Conservation (phyloP, 2,113 vertebrate species). For the Meriones unguiculatus region DNA sequence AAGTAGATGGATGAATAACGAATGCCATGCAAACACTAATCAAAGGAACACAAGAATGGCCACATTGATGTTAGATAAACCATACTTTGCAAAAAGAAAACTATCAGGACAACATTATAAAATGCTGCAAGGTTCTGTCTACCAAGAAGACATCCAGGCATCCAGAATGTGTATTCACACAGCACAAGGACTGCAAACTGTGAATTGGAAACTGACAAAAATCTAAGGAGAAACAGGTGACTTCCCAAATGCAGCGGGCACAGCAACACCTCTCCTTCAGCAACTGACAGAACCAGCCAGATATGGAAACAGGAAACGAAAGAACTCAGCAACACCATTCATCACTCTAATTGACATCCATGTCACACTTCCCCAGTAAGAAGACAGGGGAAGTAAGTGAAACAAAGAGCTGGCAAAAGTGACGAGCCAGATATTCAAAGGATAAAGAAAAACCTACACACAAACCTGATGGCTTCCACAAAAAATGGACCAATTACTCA, state of each 20-base stretch:
- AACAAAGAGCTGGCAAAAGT: neutral
- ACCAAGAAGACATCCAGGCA: neutral
- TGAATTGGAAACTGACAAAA: neutral
- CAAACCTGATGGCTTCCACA: neutral
- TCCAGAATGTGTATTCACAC: neutral
- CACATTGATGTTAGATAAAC: neutral
- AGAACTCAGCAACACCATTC: slow-evolving; percentile 1
- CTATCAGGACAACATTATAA: neutral
- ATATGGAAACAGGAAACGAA: neutral
- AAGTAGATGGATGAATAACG: neutral
- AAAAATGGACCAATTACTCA: slow-evolving; percentile 34
- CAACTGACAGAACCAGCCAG: neutral
- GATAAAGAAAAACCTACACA: neutral
- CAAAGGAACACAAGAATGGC: neutral
- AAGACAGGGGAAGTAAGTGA: slow-evolving; percentile 1
- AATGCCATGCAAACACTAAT: neutral
- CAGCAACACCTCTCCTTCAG: neutral
- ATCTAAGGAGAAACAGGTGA: neutral
- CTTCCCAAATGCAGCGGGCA: neutral
- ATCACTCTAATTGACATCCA: neutral
- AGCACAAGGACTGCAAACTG: neutral
- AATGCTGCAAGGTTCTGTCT: neutral
- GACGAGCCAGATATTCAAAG: neutral
- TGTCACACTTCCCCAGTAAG: neutral
- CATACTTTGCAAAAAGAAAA: neutral